Evolutionary conservation across 2,113 vertebrate species (phyloP), one percentile per base, ranked within the genome.

Genomic region (Anarhynchus alexandrinus): DNA sequence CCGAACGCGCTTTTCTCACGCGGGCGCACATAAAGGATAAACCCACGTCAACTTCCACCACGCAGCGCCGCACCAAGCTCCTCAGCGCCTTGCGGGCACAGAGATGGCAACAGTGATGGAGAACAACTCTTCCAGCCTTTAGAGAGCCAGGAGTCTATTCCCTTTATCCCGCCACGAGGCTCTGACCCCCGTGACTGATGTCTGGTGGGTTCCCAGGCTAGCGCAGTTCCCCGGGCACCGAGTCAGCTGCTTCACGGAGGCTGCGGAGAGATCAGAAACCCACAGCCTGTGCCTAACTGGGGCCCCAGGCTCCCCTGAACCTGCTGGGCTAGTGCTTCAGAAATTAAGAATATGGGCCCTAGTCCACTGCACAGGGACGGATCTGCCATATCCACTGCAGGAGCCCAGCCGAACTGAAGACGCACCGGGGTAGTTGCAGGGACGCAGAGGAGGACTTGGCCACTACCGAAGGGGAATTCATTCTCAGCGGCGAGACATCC

Each of bases 31-130:
- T 2, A 26, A 38, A 93, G 21, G 45, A 67, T 64, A 91, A 89
- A 65, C 19, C 16, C 38, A 38, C 2, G 1, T 14, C 0, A 0
- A 57, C 42, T 78, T 74, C 40, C 12, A 76, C 40, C 43, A 6
- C 0, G 1, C 22, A 43, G 61, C 20, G 2, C 62, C 43, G 6
- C 3, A 11, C 15, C 52, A 59, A 72, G 65, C 8, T 91, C 52
- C 43, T 79, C 54, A 22, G 57, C 19, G 26, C 62, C 62, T 82
- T 16, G 57, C n/a, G 34, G 30, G 78, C 45, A 71, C 52, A 59
- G 20, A 76, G 38, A 61, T 7, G 16, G 66, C 40, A 90, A 36
- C 20, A 52, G 43, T 3, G 23, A 70, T 19, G 36, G 30, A 87
- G 57, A 85, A 6, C 1, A 72, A 36, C 30, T 71, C 57, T 42